phyloP scores from a whole-genome alignment of 2,888 invertebrate genomes.

The Eilema sororculum region DNA sequence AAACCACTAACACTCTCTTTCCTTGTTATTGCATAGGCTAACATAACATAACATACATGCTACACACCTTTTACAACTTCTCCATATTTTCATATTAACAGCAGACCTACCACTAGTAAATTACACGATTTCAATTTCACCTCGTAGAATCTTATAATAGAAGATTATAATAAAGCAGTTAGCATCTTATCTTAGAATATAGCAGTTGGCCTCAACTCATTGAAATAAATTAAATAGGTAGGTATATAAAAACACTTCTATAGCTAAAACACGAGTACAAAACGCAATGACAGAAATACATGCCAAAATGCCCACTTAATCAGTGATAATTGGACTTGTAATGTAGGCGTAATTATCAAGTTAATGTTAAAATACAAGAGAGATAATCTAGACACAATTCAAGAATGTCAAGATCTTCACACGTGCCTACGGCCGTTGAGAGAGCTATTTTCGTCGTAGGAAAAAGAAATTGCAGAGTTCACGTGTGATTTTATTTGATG shows the following conservation, averaged over 20 bases:
- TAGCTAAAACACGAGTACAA: constrained; percentile 24
- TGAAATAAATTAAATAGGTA: constrained; percentile 51
- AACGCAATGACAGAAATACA: constrained; percentile 48
- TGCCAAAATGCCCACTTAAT: constrained; percentile 56
- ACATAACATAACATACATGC: no score
- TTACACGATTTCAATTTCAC: neutral
- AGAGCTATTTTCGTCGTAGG: constrained; percentile 36
- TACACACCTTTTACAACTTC: no score
- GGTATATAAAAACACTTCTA: constrained; percentile 35
- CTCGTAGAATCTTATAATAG: neutral
- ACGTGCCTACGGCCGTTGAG: constrained; percentile 22
- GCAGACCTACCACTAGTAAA: neutral
- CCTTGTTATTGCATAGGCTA: no score
- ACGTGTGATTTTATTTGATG: constrained; percentile 5
- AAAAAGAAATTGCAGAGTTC: constrained; percentile 28
- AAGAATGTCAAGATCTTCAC: constrained; percentile 35
- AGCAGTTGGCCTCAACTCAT: constrained; percentile 43
- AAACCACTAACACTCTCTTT: no score
- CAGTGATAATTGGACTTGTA: constrained; percentile 38
- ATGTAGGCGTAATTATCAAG: constrained; percentile 32
- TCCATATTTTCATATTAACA: neutral
- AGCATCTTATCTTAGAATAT: constrained; percentile 13
- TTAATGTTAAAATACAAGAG: constrained; percentile 30
- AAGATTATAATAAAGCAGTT: no score
- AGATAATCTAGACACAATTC: constrained; percentile 28